These are phyloP conservation scores for Ceyx erithaca DNA, from an alignment of 2,797 vertebrate species.

Conservation along the genomic window DNA sequence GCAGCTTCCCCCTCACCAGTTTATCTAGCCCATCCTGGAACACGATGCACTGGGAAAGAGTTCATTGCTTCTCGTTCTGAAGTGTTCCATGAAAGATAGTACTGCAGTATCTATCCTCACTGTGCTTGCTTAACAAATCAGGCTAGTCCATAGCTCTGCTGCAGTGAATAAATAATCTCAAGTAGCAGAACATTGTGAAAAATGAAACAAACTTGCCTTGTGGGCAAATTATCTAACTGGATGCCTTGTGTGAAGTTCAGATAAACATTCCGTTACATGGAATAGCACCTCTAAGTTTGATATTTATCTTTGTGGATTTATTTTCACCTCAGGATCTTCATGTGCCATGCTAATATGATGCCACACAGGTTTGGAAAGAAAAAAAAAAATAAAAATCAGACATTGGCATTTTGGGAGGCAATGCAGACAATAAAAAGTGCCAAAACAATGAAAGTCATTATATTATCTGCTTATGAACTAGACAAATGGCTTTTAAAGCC, in stretches of 20 bases:
- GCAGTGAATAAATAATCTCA: conserved; percentile 68
- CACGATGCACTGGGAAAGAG: background rate
- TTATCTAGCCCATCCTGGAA: conserved; percentile 18
- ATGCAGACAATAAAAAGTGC: background rate
- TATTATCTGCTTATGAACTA: conserved; percentile 37
- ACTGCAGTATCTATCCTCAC: conserved; percentile 15
- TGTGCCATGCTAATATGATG: background rate
- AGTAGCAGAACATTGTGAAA: conserved; percentile 63
- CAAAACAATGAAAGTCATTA: conserved; percentile 8
- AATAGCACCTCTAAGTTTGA: conserved; percentile 38
- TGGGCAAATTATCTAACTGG: conserved; percentile 64
- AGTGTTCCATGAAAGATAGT: conserved; percentile 19
- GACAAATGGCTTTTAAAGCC: conserved; percentile 39
- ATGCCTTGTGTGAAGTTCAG: conserved; percentile 52
- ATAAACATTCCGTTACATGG: conserved; percentile 42
- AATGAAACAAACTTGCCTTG: conserved; percentile 39
- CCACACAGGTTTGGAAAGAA: background rate
- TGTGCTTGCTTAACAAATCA: conserved; percentile 33
- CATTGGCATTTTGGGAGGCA: background rate
- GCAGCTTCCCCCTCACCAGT: background rate
- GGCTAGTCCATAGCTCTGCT: conserved; percentile 37
- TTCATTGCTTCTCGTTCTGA: background rate
- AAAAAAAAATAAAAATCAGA: background rate
- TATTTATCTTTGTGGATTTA: conserved; percentile 61
- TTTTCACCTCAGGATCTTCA: conserved; percentile 62